Evolutionary conservation across 1,140 invertebrate genomes (phyloP).

Genomic region (Micrasema minimum): DNA sequence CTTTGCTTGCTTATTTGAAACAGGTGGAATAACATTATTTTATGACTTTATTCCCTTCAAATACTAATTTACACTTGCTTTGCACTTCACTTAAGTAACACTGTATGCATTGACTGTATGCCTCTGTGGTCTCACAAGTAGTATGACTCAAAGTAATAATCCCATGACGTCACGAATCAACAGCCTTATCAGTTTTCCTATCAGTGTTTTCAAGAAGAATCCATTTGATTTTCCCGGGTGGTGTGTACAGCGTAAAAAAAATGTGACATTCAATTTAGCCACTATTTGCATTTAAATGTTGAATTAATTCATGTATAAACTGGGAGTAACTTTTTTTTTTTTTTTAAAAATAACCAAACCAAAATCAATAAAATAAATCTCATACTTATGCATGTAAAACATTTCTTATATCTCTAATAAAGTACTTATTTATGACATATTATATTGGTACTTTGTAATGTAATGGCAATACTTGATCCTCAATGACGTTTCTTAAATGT

Average conservation of each 20-base stretch:
- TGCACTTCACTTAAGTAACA: slow-evolving; percentile 1
- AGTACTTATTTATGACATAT: neutral
- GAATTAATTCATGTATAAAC: too few species aligned
- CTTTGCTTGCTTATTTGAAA: neutral
- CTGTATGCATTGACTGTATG: neutral
- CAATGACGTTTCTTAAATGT: slow-evolving; percentile 46
- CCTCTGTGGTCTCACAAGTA: neutral
- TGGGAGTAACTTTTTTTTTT: neutral
- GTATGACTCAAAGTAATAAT: slow-evolving; percentile 21
- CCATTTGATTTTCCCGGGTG: slow-evolving; percentile 31
- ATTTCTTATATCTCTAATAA: too few species aligned
- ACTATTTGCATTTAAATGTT: neutral
- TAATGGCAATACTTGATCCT: slow-evolving; percentile 5
- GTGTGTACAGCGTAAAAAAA: slow-evolving; percentile 33
- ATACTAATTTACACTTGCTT: too few species aligned
- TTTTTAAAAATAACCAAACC: neutral
- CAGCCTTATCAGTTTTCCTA: slow-evolving; percentile 33
- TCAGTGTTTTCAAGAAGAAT: neutral
- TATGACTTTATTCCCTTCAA: neutral
- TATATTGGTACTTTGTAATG: neutral
- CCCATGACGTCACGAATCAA: slow-evolving; percentile 26
- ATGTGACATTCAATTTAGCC: too few species aligned
- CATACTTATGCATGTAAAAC: too few species aligned
- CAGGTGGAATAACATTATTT: slow-evolving; percentile 10
- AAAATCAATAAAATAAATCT: neutral